Conservation (phyloP, 2,797 vertebrate genomes). For the Peromyscus nudipes region DNA sequence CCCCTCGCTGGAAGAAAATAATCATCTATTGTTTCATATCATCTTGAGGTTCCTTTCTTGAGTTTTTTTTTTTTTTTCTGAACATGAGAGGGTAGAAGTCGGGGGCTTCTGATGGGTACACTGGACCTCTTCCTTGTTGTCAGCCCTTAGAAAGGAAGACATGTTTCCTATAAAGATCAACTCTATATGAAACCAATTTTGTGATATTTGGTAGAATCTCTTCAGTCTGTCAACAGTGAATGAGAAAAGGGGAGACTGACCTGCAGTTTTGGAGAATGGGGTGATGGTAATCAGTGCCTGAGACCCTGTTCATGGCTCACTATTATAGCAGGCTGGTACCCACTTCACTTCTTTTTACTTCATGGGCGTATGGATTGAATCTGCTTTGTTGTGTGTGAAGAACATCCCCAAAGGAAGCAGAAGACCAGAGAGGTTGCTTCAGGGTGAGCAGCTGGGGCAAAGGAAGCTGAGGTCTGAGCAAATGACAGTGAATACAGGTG, state of each 20-base stretch:
- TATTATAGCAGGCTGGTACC: background rate
- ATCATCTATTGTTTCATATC: constrained; percentile 78
- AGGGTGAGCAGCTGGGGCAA: background rate
- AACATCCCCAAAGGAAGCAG: background rate
- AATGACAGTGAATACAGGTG: background rate
- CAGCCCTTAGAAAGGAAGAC: background rate
- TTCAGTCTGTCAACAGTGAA: background rate
- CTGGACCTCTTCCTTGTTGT: background rate
- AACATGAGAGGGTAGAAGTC: background rate
- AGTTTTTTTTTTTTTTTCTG: background rate
- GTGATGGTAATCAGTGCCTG: background rate
- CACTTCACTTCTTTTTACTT: background rate
- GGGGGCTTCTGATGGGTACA: background rate
- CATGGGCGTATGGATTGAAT: background rate
- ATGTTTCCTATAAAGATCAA: background rate
- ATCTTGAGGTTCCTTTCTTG: constrained; percentile 61
- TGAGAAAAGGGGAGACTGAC: background rate
- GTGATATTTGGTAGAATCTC: background rate
- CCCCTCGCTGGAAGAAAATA: constrained; percentile 69
- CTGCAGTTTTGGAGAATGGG: background rate
- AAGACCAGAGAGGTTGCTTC: background rate
- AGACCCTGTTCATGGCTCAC: background rate
- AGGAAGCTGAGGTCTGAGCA: background rate
- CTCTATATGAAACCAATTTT: constrained; percentile 40
- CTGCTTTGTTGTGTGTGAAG: background rate